These are phyloP conservation scores for Amorpha juglandis DNA, from an alignment of 2,888 invertebrate species.

Conservation along the genomic window DNA sequence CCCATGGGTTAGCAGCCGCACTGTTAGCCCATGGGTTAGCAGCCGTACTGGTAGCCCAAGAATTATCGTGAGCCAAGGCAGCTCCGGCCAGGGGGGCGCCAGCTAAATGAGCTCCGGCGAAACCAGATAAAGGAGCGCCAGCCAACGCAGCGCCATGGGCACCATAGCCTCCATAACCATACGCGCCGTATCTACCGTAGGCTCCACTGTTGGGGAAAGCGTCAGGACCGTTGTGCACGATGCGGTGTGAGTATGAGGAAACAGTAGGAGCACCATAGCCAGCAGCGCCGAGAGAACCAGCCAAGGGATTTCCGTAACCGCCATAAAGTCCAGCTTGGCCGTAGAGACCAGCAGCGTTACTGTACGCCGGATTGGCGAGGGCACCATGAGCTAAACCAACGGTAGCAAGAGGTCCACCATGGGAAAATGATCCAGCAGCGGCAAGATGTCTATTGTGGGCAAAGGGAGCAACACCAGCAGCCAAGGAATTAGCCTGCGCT, in stretches of 20 bases:
- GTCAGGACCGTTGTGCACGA: constrained; percentile 39
- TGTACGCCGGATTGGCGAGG: constrained; percentile 34
- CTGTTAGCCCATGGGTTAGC: constrained; percentile 29
- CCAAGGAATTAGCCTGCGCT: constrained; percentile 5
- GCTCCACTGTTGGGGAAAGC: constrained; percentile 31
- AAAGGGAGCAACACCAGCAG: constrained; percentile 29
- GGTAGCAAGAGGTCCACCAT: constrained; percentile 34
- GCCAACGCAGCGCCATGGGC: constrained; percentile 11
- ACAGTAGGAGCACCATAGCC: constrained; percentile 33
- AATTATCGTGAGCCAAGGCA: constrained; percentile 9
- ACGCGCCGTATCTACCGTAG: constrained; percentile 26
- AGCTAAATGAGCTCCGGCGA: not conserved
- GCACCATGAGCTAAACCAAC: constrained; percentile 35
- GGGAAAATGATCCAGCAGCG: constrained; percentile 26
- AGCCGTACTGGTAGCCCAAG: constrained; percentile 32
- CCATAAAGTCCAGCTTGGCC: constrained; percentile 32
- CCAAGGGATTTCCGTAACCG: constrained; percentile 32
- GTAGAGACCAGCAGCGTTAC: constrained; percentile 33
- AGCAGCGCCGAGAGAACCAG: constrained; percentile 23
- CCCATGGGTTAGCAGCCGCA: constrained; percentile 30
- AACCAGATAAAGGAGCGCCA: not conserved
- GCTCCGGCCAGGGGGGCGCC: not conserved
- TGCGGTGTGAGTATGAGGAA: constrained; percentile 39
- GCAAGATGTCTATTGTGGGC: constrained; percentile 25
- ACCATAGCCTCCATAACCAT: constrained; percentile 33